Evolutionary conservation across 2,888 invertebrate genomes (phyloP).

Genomic region (Zele albiditarsus): DNA sequence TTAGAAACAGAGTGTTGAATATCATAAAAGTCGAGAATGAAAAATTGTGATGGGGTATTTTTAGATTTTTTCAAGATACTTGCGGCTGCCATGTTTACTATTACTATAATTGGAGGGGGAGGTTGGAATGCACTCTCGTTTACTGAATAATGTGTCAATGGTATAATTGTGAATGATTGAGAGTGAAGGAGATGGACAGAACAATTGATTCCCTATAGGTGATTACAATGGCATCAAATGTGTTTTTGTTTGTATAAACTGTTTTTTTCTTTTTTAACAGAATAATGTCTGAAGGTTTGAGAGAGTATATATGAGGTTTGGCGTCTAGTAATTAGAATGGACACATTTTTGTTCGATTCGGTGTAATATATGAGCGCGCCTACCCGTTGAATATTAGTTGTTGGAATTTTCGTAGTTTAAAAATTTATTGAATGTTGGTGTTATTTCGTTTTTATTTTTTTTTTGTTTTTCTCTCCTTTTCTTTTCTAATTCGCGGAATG

Average conservation of each 20-base stretch:
- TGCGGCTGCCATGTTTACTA: not conserved
- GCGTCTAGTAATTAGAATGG: conserved; percentile 15
- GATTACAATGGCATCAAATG: not conserved
- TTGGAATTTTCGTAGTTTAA: conserved; percentile 62
- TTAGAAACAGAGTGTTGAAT: not conserved
- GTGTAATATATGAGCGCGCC: conserved; percentile 6
- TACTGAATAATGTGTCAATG: not conserved
- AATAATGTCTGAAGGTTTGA: not conserved
- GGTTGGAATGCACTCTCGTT: conserved; percentile 2
- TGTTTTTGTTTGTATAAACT: not conserved
- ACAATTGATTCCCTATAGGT: not conserved
- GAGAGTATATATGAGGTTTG: not conserved
- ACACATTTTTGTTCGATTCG: conserved; percentile 12
- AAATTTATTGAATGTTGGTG: conserved; percentile 5
- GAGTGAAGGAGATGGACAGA: not conserved
- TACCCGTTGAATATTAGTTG: conserved; percentile 60
- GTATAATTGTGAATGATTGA: not conserved
- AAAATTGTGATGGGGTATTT: not conserved
- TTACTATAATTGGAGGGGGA: not conserved
- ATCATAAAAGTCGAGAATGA: not conserved
- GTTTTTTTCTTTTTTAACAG: not conserved
- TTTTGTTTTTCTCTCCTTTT: not conserved
- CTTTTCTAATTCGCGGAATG: conserved; percentile 19
- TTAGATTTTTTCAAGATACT: not conserved
- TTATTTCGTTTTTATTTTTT: conserved; percentile 22